phyloP scores from a whole-genome alignment of 2,797 vertebrate genomes.

The Tokudaia tokunoshimensis region DNA sequence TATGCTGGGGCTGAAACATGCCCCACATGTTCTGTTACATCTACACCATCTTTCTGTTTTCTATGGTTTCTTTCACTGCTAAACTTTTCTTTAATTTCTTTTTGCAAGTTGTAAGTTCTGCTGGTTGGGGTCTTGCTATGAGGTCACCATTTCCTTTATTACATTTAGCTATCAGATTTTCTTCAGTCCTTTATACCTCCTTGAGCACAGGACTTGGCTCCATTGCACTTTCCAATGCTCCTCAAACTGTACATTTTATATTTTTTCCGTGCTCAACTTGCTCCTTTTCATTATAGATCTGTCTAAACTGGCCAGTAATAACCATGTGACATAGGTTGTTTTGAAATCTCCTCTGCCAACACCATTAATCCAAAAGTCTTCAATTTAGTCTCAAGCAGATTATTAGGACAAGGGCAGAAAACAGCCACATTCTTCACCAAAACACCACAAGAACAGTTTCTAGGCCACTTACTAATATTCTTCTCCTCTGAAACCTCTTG shows the following conservation, averaged over 20 bases:
- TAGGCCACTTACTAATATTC: neutral
- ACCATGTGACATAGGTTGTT: neutral
- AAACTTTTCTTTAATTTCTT: neutral
- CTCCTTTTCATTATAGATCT: neutral
- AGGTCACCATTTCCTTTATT: neutral
- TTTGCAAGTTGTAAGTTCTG: neutral
- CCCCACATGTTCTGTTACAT: neutral
- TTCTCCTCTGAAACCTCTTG: neutral
- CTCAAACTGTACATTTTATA: neutral
- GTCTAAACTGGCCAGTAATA: neutral
- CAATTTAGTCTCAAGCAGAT: neutral
- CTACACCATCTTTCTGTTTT: neutral
- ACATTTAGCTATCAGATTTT: neutral
- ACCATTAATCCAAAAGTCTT: neutral
- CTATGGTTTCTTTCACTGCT: neutral
- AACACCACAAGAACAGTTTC: neutral
- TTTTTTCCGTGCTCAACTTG: neutral
- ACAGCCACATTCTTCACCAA: neutral
- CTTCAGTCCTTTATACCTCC: neutral
- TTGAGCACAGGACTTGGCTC: neutral
- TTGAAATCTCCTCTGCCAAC: neutral
- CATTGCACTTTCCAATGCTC: neutral
- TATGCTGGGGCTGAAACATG: neutral
- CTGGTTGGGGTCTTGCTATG: neutral
- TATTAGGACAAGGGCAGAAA: neutral